Percentiles rank a stretch among this genome's conserved stretches.
Evolutionary conservation across 2,888 invertebrate species (phyloP).

Genomic region (Dichetophora obliterata): DNA sequence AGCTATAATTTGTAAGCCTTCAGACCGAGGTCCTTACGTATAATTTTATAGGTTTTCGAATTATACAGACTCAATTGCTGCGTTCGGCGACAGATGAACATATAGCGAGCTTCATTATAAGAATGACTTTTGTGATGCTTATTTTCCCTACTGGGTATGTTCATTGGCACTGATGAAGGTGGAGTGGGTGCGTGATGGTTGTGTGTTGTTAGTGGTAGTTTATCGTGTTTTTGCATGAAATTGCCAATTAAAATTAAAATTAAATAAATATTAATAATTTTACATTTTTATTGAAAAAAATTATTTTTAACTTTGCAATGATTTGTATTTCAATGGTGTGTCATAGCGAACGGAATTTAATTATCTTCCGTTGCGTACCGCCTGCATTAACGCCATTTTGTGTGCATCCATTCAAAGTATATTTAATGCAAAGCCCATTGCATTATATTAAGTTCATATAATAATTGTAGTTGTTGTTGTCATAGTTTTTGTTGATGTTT

Average conservation of each 20-base stretch:
- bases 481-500: background rate
- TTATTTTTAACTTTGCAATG: constrained; percentile 26
- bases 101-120: too few species aligned
- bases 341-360: constrained; percentile 23
- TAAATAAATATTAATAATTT: constrained; percentile 40
- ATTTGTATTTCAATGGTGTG: constrained; percentile 26
- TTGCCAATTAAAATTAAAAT: constrained; percentile 44
- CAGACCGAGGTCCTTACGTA: too few species aligned
- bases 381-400: background rate
- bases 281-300: constrained; percentile 26
- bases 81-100: too few species aligned
- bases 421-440: background rate
- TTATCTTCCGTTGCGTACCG: constrained; percentile 23
- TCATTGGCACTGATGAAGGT: background rate
- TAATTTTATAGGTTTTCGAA: too few species aligned
- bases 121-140: too few species aligned
- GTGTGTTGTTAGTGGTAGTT: too few species aligned
- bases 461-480: background rate
- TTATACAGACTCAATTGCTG: too few species aligned
- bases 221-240: constrained; percentile 37
- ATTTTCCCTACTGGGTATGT: too few species aligned
- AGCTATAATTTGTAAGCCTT: too few species aligned
- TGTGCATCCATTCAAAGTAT: background rate
- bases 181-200: background rate
- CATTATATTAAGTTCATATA: background rate